Evolutionary conservation across 2,888 invertebrate species (phyloP).

Genomic region (Thecophora atra): DNA sequence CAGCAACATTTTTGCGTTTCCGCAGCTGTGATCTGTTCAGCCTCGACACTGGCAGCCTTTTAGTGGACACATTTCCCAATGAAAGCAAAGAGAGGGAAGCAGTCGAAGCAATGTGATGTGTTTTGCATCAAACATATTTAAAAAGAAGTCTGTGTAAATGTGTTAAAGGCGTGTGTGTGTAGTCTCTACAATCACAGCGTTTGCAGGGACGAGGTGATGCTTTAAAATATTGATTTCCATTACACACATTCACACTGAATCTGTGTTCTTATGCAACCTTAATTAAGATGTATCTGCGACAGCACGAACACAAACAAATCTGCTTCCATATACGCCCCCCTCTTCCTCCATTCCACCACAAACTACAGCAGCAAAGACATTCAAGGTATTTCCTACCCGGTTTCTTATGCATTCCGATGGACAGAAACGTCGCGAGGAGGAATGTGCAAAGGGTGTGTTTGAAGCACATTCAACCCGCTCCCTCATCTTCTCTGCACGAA

Average conservation of each 20-base stretch:
- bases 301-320: constrained; percentile 2
- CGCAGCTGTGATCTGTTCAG: neutral
- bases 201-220: constrained; percentile 1
- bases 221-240: constrained; percentile 31
- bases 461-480: neutral
- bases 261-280: constrained; percentile 30
- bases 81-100: no score
- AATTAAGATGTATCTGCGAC: constrained; percentile 37
- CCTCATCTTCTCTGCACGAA: neutral
- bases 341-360: neutral
- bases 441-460: neutral
- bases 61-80: no score
- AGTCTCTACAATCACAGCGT: no score
- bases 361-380: constrained; percentile 16
- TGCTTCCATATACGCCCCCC: neutral
- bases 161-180: no score
- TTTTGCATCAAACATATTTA: no score
- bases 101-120: no score
- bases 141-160: no score
- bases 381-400: constrained; percentile 47
- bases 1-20: neutral
- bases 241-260: constrained; percentile 14
- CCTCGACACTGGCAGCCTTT: no score
- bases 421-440: constrained; percentile 3
- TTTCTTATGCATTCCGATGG: neutral